phyloP scores from a whole-genome alignment of 2,113 vertebrate species.

The Myiagra hebetior region DNA sequence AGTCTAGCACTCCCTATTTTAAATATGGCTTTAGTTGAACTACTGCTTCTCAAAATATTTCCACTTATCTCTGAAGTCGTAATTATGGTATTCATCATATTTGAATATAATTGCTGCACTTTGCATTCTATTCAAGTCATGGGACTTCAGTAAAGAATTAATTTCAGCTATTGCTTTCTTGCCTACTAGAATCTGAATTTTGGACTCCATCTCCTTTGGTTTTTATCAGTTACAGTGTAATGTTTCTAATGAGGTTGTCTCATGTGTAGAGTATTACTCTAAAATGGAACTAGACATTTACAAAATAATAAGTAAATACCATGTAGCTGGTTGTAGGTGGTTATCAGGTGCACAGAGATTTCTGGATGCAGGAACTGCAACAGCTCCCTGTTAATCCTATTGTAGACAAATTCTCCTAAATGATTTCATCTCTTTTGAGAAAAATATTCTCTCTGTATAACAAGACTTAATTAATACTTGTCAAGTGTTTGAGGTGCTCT shows the following conservation, averaged over 20 bases:
- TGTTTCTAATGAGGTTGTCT: not conserved
- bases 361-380: not conserved
- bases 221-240: not conserved
- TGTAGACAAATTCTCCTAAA: not conserved
- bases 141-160: not conserved
- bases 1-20: not conserved
- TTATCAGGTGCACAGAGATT: not conserved
- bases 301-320: not conserved
- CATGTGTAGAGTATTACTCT: not conserved
- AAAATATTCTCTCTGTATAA: not conserved
- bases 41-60: slow-evolving; percentile 69
- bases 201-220: not conserved
- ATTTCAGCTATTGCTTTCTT: not conserved
- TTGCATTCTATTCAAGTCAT: slow-evolving; percentile 35
- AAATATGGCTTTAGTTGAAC: slow-evolving; percentile 36
- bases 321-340: not conserved
- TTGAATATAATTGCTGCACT: slow-evolving; percentile 57
- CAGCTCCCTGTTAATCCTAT: not conserved
- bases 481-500: not conserved
- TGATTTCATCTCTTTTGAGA: not conserved
- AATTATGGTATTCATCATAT: slow-evolving; percentile 49
- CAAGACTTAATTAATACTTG: not conserved
- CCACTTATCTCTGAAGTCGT: slow-evolving; percentile 33
- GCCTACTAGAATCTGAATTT: not conserved
- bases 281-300: not conserved